phyloP scores from a whole-genome alignment of 2,797 vertebrate genomes.

The Channallabes apus region DNA sequence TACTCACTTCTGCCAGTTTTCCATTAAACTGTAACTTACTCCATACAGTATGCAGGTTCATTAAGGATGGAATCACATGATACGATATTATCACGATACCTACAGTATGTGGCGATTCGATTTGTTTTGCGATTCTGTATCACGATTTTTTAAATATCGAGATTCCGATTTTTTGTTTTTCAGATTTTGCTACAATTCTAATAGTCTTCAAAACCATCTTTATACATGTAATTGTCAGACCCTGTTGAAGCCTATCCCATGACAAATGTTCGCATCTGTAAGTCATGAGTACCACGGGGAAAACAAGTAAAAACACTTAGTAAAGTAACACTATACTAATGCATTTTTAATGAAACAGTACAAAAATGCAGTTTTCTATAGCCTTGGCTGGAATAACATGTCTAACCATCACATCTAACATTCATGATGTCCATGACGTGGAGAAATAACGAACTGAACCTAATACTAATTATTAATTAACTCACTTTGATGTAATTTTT shows the following conservation, averaged over 20 bases:
- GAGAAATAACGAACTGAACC: neutral
- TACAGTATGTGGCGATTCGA: no score
- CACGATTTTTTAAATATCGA: no score
- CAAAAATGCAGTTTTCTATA: neutral
- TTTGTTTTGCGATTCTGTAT: no score
- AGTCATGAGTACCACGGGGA: neutral
- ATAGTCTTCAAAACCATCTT: no score
- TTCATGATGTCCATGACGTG: neutral
- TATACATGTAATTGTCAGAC: no score
- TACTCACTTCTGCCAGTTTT: neutral
- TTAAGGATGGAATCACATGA: no score
- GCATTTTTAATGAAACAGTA: neutral
- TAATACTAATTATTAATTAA: neutral
- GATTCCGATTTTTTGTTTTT: no score
- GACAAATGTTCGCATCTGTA: neutral
- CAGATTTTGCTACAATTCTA: no score
- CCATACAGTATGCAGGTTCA: neutral
- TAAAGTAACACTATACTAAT: neutral
- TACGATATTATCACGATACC: no score
- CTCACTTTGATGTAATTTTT: neutral
- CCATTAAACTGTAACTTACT: neutral
- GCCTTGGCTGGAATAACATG: neutral
- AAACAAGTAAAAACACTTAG: neutral
- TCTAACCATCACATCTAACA: neutral
- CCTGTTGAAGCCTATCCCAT: no score